Base-by-base conservation (phyloP, 2,888 invertebrate species). In the Cataglyphis cursor region DNA sequence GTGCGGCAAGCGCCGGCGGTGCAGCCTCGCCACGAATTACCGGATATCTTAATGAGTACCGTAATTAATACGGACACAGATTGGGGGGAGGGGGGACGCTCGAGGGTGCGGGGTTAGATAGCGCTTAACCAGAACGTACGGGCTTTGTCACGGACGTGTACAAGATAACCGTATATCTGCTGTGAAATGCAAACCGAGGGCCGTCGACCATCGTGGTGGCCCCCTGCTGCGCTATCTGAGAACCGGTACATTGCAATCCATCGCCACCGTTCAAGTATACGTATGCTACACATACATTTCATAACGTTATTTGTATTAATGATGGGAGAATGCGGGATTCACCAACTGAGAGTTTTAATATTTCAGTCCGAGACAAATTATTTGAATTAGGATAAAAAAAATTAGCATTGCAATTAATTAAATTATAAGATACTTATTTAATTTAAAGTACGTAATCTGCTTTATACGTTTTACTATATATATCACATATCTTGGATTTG, bases 31-130 rank as follows among this genome's bases (percentile, higher is more conserved):
- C 92, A 92, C 92, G 93, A 94, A 94, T 93, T 93, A 93, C 93
- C 92, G 93, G 94, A 94, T 94, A 94, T 94, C 94, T 94, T 94
- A 94, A 94, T 93, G 94, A 94, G 94, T 94, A 91, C 92, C 93
- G 94, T 94, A 94, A 94, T 94, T 94, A 94, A 94, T 94, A 93
- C 93, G 93, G 91, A 93, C 92, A 92, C 92, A 93, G 94, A 94
- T 94, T 93, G 94, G 92, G 91, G 91, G 92, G 92, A 93, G 94
- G 92, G 91, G 91, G 92, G 92, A 93, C 92, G 91, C 90, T 91
- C 87, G 91, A 92, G 92, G 89, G 85, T 85, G 88, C 85, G 87
- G 89, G 89, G 78, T 78, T 90, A 92, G 92, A 94, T 93, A 93
- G 90, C 90, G 92, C 91, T 92, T 93, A 93, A 94, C 92, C 91